Conservation (phyloP, 2,797 vertebrate species). For the Corythornis leucogaster region DNA sequence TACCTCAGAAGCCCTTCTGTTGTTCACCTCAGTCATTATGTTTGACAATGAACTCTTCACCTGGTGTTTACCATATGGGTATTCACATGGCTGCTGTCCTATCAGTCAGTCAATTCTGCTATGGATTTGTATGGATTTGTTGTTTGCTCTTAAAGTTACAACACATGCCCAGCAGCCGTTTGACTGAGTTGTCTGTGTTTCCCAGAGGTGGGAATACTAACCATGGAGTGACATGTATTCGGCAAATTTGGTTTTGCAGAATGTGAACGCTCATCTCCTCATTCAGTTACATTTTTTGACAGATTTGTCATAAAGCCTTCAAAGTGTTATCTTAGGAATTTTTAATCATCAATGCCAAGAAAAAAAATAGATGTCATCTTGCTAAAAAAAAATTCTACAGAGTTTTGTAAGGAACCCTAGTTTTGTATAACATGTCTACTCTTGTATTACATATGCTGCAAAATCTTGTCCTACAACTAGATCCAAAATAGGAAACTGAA, state of each 20-base stretch:
- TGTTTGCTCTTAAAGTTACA: neutral
- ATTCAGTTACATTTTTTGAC: constrained; percentile 23
- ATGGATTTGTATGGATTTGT: neutral
- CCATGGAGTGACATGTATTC: neutral
- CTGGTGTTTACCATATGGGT: rapidly evolving
- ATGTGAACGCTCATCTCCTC: neutral
- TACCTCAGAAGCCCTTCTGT: neutral
- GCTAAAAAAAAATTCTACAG: neutral
- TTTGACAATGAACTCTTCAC: neutral
- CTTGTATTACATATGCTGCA: neutral
- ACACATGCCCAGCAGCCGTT: neutral
- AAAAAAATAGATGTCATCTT: neutral
- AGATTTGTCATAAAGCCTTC: neutral
- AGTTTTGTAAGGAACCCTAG: neutral
- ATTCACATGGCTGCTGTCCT: neutral
- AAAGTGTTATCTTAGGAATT: neutral
- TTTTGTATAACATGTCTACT: neutral
- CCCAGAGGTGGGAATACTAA: neutral
- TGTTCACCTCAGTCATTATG: rapidly evolving
- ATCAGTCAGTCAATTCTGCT: neutral
- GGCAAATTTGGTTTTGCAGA: neutral
- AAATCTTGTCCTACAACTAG: neutral
- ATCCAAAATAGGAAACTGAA: neutral
- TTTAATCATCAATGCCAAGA: neutral
- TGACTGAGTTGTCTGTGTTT: neutral